Percentiles rank a stretch among this genome's conserved stretches.
These are phyloP conservation scores for Aspidiotus destructor DNA, from an alignment of 2,888 invertebrate genomes.

Conservation along the genomic window DNA sequence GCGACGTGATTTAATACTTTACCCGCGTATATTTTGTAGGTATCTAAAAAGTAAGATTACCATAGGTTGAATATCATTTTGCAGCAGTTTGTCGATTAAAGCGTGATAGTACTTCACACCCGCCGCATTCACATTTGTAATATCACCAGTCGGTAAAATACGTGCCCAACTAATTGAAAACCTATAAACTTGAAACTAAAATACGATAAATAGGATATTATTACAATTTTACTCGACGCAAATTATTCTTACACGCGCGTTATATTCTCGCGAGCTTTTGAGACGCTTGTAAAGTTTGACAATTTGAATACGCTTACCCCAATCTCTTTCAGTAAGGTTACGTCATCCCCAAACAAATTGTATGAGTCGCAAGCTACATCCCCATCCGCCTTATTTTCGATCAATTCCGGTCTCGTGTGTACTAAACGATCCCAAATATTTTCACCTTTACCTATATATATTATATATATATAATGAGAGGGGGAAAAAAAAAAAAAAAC, in stretches of 20 bases:
- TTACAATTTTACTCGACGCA: neutral
- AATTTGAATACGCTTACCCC: constrained; percentile 42
- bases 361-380: constrained; percentile 60
- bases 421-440: constrained; percentile 60
- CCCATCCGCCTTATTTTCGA: constrained; percentile 50
- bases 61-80: constrained; percentile 43
- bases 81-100: constrained; percentile 43
- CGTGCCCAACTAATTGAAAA: constrained; percentile 45
- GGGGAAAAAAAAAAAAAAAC: constrained; percentile 13
- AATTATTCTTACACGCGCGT: neutral
- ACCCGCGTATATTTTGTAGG: no score
- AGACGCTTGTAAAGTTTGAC: neutral
- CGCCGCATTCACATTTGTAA: constrained; percentile 40
- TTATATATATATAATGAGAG: no score
- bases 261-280: neutral
- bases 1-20: neutral
- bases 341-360: constrained; percentile 53
- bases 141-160: constrained; percentile 43
- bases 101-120: constrained; percentile 46
- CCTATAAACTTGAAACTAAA: constrained; percentile 38
- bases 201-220: constrained; percentile 12
- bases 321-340: constrained; percentile 48
- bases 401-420: constrained; percentile 47
- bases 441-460: constrained; percentile 53
- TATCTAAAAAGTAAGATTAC: constrained; percentile 31